phyloP scores from a whole-genome alignment of 2,113 vertebrate species.

The Hyperopisus bebe region DNA sequence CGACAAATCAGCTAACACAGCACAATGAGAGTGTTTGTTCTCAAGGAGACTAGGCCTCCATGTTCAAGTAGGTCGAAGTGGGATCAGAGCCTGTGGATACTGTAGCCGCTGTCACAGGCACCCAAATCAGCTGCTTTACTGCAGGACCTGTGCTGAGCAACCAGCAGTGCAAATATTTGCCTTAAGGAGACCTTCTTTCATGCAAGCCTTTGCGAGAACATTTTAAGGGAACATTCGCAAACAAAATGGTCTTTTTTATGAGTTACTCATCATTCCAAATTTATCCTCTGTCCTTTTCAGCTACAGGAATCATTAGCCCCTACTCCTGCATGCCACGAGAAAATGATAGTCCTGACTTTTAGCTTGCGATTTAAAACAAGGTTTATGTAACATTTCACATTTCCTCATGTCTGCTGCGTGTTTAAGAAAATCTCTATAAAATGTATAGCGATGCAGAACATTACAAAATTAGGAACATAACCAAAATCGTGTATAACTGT shows the following conservation, averaged over 20 bases:
- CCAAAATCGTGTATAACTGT: not conserved
- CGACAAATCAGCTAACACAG: conserved; percentile 2
- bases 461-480: not conserved
- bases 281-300: not conserved
- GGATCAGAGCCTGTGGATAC: not conserved
- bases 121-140: not conserved
- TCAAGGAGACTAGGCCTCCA: not conserved
- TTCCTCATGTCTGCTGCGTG: not conserved
- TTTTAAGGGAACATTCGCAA: not conserved
- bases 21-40: conserved; percentile 10
- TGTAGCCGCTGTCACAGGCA: not conserved
- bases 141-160: not conserved
- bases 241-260: not conserved
- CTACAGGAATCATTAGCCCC: not conserved
- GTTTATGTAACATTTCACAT: not conserved
- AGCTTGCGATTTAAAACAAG: not conserved
- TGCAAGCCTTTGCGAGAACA: not conserved
- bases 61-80: not conserved
- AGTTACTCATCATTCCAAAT: not conserved
- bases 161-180: not conserved
- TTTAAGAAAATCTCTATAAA: not conserved
- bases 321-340: not conserved
- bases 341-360: not conserved
- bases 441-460: not conserved
- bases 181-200: not conserved